Evolutionary conservation across 2,888 invertebrate genomes (phyloP).

Genomic region (Drosophila quinaria): DNA sequence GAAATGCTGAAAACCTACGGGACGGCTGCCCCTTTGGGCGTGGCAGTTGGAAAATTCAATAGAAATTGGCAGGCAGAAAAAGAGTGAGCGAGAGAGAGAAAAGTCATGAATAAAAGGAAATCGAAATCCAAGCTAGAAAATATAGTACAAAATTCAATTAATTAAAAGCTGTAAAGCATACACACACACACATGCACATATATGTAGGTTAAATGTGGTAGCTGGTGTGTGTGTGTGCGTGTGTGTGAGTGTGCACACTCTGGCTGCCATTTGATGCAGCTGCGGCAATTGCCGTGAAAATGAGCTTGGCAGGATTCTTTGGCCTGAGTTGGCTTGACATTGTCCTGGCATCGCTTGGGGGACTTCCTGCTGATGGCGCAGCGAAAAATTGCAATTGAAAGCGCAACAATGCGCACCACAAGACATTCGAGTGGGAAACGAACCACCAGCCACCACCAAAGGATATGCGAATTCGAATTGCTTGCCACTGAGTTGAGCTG

Average conservation of each 20-base stretch:
- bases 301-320: constrained; percentile 55
- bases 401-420: constrained; percentile 80
- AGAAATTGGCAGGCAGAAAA: constrained; percentile 30
- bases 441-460: constrained; percentile 7
- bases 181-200: constrained; percentile 23
- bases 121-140: constrained; percentile 46
- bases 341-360: constrained; percentile 53
- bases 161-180: constrained; percentile 65
- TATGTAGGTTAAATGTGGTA: constrained; percentile 19
- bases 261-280: constrained; percentile 6
- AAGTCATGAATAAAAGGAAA: constrained; percentile 22
- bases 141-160: constrained; percentile 73
- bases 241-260: constrained; percentile 5
- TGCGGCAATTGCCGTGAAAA: constrained; percentile 65
- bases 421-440: constrained; percentile 68
- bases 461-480: constrained; percentile 66
- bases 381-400: constrained; percentile 72
- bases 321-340: constrained; percentile 40
- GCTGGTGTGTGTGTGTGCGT: constrained; percentile 14
- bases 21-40: neutral
- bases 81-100: constrained; percentile 6
- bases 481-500: constrained; percentile 20
- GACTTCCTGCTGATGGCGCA: constrained; percentile 51
- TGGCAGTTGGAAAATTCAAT: constrained; percentile 39
- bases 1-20: constrained; percentile 24